Conservation (phyloP, 2,113 vertebrate species). For the Gallinago paraguaiae region DNA sequence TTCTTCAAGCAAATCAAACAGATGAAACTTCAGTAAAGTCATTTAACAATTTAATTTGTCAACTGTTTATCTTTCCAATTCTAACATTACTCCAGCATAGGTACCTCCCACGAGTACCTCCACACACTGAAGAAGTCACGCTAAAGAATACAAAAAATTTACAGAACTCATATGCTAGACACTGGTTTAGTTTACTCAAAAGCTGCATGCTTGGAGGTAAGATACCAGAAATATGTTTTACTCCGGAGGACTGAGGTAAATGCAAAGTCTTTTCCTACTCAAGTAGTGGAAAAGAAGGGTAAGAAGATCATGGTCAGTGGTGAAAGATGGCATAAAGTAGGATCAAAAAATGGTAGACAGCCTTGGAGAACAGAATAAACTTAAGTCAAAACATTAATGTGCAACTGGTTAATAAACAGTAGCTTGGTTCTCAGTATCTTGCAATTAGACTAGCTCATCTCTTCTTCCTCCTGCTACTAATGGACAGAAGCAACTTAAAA, state of each 20-base stretch:
- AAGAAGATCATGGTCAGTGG: neutral
- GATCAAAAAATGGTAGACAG: neutral
- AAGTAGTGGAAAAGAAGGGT: neutral
- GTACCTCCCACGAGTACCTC: neutral
- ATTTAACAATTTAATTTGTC: neutral
- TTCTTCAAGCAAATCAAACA: neutral
- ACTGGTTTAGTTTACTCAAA: neutral
- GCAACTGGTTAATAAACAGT: neutral
- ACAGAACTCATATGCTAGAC: neutral
- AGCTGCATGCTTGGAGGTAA: neutral
- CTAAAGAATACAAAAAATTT: neutral
- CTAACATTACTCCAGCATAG: neutral
- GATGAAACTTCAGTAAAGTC: neutral
- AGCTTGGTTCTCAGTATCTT: neutral
- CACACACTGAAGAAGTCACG: neutral
- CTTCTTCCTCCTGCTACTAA: neutral
- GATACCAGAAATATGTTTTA: neutral
- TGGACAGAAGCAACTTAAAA: neutral
- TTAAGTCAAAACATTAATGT: neutral
- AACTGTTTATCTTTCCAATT: neutral
- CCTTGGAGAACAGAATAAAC: neutral
- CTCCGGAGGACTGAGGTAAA: neutral
- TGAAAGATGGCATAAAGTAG: neutral
- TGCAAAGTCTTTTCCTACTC: neutral
- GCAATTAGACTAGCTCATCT: neutral